Evolutionary conservation across 2,113 vertebrate genomes (phyloP), one percentile per base, ranked within the genome.

Genomic region (Cynocephalus volans): DNA sequence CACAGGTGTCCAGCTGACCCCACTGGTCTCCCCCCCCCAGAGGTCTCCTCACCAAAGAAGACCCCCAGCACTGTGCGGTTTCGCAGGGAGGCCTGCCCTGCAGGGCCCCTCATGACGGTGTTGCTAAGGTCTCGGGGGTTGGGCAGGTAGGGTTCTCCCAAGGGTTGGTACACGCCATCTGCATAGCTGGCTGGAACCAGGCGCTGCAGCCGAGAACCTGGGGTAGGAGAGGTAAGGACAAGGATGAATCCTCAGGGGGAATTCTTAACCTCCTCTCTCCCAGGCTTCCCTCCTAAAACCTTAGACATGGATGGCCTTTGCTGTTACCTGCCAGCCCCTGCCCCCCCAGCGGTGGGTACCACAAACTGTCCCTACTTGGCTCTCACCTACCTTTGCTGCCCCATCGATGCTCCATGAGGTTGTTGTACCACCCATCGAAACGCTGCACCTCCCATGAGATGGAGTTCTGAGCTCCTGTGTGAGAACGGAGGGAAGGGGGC

Each of bases 401-500:
- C 94, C 99, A 98, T 31, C 94, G 97, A 62, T 99, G 99, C 82
- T 98, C 85, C 41, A 98, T 98, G 87, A 99, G 96, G 97, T 99
- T 99, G 98, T 99, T 99, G 98, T 99, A 99, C 99, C 99, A 99
- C 28, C 99, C 99, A 88, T 99, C 99, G 93, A 99, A 99, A 60
- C 99, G 98, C 83, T 99, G 99, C 15, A 99, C 98, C 96, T 99
- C 99, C 99, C 99, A 99, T 2, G 97, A 95, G 54, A 97, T 98
- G 88, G 98, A 95, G 33, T 98, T 97, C 50, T 95, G 87, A 3
- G 97, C 96, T 96, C 41, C 99, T 99, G 97, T 70, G 65, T 72
- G 87, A 91, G 45, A 91, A 88, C 0, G 50, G n/a, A 70, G 50
- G 11, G n/a, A 60, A 93, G 54, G 58, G 45, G 67, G 12, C 9